A percentile compares a stretch with the other conserved stretches of the same genome.
Evolutionary conservation across 2,888 invertebrate genomes (phyloP).

Genomic region (Dexiosoma caninum): DNA sequence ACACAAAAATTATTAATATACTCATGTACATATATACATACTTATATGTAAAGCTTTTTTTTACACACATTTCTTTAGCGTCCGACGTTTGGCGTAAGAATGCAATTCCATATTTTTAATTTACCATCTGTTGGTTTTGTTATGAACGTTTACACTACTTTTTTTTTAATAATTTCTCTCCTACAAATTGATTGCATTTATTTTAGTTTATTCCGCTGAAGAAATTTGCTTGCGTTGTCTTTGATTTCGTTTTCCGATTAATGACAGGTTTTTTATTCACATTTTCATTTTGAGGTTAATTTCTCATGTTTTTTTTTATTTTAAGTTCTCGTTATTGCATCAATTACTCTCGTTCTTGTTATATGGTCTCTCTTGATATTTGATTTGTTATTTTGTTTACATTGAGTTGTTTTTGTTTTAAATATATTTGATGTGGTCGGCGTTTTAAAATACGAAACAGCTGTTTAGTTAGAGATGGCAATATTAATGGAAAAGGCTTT

Average conservation of each 20-base stretch:
- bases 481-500: not conserved
- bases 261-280: conserved; percentile 60
- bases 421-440: not conserved
- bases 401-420: conserved; percentile 45
- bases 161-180: not conserved
- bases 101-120: conserved; percentile 72
- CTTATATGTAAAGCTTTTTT: too few species aligned
- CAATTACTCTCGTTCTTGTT: too few species aligned
- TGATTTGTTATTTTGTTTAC: conserved; percentile 55
- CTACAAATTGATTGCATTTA: conserved; percentile 19
- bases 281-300: conserved; percentile 65
- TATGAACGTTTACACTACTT: not conserved
- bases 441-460: conserved; percentile 14
- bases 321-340: too few species aligned
- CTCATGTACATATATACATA: too few species aligned
- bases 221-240: conserved; percentile 15
- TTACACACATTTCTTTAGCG: conserved; percentile 73
- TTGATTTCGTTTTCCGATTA: conserved; percentile 36
- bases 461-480: conserved; percentile 30
- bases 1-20: not conserved
- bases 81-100: conserved; percentile 73
- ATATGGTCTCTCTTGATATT: too few species aligned
- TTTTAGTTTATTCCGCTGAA: not conserved
- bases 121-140: not conserved
- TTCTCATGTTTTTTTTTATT: conserved; percentile 10